Base-by-base conservation (phyloP, 2,888 invertebrate species). In the Andrena marginata region DNA sequence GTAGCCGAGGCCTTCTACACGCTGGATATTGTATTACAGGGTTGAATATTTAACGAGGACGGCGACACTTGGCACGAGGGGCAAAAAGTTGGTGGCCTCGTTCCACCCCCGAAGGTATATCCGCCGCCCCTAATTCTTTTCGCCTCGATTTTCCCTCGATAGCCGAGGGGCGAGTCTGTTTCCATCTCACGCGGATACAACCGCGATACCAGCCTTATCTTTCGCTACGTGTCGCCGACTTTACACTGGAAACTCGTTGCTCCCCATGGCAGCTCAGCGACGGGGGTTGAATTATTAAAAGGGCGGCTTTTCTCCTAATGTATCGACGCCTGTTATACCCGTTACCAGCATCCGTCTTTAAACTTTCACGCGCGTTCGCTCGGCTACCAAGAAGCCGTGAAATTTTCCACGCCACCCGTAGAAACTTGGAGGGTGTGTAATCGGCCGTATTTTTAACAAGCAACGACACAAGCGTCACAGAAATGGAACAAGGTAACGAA, bases 11-110 rank as follows among this genome's bases (percentile, higher is more conserved):
- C 76, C 84, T 84, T 82, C 89, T 87, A 89, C 89, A 87, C 84
- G 89, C 42, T 77, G 93, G 92, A 94, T 94, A 94, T 94, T 94
- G 94, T 94, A 94, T 94, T 94, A 94, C 94, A 91, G 93, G 93
- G 91, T 93, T 95, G 94, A 94, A 95, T 95, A 94, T 95, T 94
- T 95, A 94, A 95, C 93, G 93, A 94, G 93, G 82, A 86, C 88
- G 87, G 90, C 89, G 91, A 91, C 90, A 91, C 91, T 90, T 88
- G 87, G 85, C 88, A 82, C 87, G 82, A 82, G 89, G 89, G 90
- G 82, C 85, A 73, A 78, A 75, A 88, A 87, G 87, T 89, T 89
- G 79, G 81, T 87, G 87, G 89, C 73, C 85, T 83, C 26, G 48
- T 64, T 35, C 64, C 71, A 69, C 83, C 71, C 82, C 80, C 70